Conservation (phyloP, 2,113 vertebrate species). For the Oplegnathus fasciatus region DNA sequence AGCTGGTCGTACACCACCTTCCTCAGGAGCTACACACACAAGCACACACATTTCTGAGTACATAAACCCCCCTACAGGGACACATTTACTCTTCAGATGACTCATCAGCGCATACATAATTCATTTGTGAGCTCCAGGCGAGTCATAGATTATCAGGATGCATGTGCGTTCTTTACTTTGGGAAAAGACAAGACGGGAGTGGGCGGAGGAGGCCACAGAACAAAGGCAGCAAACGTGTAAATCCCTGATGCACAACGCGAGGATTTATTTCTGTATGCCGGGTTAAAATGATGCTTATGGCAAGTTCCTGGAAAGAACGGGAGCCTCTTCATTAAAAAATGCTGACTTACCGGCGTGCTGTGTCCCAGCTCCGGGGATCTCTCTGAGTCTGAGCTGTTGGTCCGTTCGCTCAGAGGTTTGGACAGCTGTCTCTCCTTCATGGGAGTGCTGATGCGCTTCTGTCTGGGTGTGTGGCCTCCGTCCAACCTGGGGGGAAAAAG, state of each 20-base stretch:
- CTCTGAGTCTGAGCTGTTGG: conserved; percentile 93
- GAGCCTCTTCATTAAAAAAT: not conserved
- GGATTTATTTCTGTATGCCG: not conserved
- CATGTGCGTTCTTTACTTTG: conserved; percentile 38
- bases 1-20: conserved; percentile 91
- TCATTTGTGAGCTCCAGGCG: conserved; percentile 53
- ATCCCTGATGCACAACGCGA: conserved; percentile 11
- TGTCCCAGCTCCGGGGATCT: conserved; percentile 90
- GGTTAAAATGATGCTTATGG: not conserved
- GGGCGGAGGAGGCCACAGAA: conserved; percentile 2
- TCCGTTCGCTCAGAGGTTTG: conserved; percentile 90
- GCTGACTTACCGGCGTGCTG: conserved; percentile 84
- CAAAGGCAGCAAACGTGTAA: conserved; percentile 33
- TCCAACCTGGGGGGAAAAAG: conserved; percentile 82
- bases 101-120: conserved; percentile 71
- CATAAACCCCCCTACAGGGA: conserved; percentile 27
- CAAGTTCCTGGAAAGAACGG: not conserved
- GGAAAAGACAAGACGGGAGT: not conserved
- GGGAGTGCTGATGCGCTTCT: conserved; percentile 88
- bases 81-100: conserved; percentile 61
- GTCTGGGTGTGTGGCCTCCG: conserved; percentile 87
- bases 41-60: not conserved
- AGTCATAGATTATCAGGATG: conserved; percentile 41
- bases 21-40: conserved; percentile 84
- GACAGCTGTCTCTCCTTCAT: conserved; percentile 91